These are phyloP conservation scores for Matsumyia berberina DNA, from an alignment of 2,888 invertebrate genomes.

Conservation along the genomic window DNA sequence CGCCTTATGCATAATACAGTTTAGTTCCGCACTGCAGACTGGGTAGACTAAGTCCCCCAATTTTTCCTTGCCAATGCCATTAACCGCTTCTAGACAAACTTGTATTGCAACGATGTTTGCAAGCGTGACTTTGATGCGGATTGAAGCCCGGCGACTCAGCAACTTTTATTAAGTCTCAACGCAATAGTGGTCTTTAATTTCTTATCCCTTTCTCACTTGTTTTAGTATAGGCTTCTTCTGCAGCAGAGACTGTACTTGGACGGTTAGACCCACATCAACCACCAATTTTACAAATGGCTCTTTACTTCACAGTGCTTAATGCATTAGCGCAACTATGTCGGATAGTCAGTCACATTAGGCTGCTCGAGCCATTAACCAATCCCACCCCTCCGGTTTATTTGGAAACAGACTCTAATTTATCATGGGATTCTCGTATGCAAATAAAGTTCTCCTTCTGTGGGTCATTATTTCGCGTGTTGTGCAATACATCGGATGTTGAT, in stretches of 20 bases:
- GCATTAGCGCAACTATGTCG: constrained; percentile 36
- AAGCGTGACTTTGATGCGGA: too few species aligned
- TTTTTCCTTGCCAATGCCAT: too few species aligned
- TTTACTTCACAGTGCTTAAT: constrained; percentile 37
- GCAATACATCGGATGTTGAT: constrained; percentile 4
- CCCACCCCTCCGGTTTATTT: constrained; percentile 33
- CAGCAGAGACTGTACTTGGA: neutral
- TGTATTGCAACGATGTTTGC: too few species aligned
- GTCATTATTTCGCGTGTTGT: constrained; percentile 51
- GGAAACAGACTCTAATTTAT: constrained; percentile 57
- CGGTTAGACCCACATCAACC: constrained; percentile 36
- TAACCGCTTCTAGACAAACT: too few species aligned
- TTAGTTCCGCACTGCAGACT: too few species aligned
- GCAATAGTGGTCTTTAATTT: too few species aligned
- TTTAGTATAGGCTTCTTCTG: neutral
- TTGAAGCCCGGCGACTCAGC: too few species aligned
- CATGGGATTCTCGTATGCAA: constrained; percentile 37
- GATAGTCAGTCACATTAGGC: constrained; percentile 45
- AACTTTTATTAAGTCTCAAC: too few species aligned
- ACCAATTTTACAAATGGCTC: constrained; percentile 64
- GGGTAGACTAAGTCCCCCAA: too few species aligned
- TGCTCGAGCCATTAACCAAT: constrained; percentile 59
- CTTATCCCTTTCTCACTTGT: neutral
- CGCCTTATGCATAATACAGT: too few species aligned
- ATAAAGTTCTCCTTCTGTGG: constrained; percentile 38